phyloP scores from a whole-genome alignment of 2,113 vertebrate genomes.

The Hylia prasina region DNA sequence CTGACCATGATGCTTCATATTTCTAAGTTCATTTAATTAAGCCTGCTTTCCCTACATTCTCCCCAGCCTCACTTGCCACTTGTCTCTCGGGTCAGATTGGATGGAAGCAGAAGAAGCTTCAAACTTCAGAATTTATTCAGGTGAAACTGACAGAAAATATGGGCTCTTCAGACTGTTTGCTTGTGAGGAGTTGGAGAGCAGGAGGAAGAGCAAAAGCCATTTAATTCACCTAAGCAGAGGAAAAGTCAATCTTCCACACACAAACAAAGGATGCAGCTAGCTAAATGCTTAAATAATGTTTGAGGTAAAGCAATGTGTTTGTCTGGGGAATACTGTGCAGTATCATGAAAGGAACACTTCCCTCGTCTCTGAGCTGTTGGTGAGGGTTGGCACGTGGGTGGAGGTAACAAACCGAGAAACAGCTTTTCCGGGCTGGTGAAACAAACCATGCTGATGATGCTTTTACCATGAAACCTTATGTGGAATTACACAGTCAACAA shows the following conservation, averaged over 20 bases:
- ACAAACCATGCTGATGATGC: background rate
- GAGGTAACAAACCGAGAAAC: background rate
- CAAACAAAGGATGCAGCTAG: background rate
- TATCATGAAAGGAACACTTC: background rate
- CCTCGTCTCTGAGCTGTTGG: background rate
- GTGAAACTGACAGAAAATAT: background rate
- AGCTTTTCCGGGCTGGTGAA: background rate
- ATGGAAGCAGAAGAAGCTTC: background rate
- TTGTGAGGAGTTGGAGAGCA: background rate
- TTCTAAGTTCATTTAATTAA: slow-evolving; percentile 47
- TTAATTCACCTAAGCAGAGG: background rate
- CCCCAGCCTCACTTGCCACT: background rate
- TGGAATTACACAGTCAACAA: background rate
- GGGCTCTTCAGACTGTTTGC: background rate
- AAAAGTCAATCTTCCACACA: background rate
- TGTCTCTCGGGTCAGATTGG: background rate
- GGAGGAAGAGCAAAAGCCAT: background rate
- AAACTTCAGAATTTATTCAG: background rate
- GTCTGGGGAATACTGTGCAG: background rate
- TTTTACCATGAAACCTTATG: background rate
- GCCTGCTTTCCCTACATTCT: slow-evolving; percentile 12
- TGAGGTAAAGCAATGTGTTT: background rate
- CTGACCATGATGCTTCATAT: slow-evolving; percentile 12
- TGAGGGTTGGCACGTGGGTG: background rate
- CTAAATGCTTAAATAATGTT: background rate